These are phyloP conservation scores for Caenorhabditis inopinata DNA, from an alignment of 1,140 invertebrate species.

Conservation along the genomic window DNA sequence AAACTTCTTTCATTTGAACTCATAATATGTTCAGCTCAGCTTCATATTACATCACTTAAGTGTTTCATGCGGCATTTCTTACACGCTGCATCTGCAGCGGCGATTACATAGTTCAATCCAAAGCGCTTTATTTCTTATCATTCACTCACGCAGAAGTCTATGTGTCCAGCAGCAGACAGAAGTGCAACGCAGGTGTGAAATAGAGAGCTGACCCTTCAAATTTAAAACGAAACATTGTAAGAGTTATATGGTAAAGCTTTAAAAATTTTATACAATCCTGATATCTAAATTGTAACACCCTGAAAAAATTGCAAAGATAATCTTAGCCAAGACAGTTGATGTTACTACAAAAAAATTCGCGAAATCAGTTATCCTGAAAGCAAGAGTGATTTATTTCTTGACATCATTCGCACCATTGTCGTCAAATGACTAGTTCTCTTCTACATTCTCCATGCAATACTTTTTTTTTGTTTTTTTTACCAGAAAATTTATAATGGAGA, in stretches of 20 bases:
- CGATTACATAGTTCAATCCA: background rate
- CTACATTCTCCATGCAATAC: no score
- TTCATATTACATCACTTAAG: slow-evolving; percentile 2
- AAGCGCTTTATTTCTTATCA: background rate
- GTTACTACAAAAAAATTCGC: background rate
- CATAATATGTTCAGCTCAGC: background rate
- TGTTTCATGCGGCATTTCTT: background rate
- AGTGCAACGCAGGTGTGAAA: no score
- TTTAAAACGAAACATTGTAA: no score
- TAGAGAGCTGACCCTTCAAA: no score
- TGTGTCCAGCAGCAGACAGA: background rate
- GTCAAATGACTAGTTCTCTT: background rate
- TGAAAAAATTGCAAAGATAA: background rate
- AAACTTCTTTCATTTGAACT: background rate
- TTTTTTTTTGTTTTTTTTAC: no score
- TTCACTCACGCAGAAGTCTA: background rate
- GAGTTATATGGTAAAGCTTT: no score
- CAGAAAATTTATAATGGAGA: no score
- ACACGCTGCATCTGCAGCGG: background rate
- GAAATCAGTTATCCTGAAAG: slow-evolving; percentile 8
- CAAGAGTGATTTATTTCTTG: slow-evolving; percentile 31
- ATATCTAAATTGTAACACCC: no score
- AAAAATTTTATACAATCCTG: no score
- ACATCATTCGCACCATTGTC: background rate
- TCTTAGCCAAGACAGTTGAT: no score